Evolutionary conservation across 1,140 invertebrate genomes (phyloP).

Genomic region (Ephestia elutella): DNA sequence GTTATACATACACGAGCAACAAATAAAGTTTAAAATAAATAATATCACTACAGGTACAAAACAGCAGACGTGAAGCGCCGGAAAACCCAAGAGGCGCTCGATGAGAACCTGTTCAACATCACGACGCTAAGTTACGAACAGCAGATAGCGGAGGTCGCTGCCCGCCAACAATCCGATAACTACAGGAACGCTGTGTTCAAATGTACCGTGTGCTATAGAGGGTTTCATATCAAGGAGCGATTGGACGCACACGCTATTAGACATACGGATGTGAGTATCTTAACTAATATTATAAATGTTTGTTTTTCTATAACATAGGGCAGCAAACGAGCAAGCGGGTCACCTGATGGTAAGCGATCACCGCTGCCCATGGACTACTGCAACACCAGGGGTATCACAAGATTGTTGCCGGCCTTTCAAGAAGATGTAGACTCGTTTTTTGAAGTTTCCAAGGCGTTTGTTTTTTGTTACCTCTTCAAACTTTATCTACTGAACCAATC

Average conservation of each 20-base stretch:
- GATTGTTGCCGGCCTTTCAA: background rate
- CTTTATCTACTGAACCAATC: no score
- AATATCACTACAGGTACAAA: conserved; percentile 62
- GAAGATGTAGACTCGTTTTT: no score
- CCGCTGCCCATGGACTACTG: background rate
- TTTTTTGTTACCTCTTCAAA: no score
- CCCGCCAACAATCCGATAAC: conserved; percentile 31
- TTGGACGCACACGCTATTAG: conserved; percentile 45
- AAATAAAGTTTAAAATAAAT: no score
- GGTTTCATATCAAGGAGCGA: conserved; percentile 42
- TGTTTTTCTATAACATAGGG: no score
- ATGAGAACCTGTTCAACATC: conserved; percentile 50
- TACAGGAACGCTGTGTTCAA: conserved; percentile 46
- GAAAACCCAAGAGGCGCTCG: conserved; percentile 35
- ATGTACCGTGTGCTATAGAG: conserved; percentile 46
- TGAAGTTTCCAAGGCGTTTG: no score
- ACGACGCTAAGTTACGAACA: conserved; percentile 47
- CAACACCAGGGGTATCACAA: no score
- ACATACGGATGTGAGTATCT: conserved; percentile 47
- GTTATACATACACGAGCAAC: no score
- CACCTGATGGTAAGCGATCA: no score
- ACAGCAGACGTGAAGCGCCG: conserved; percentile 43
- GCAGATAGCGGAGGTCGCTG: conserved; percentile 48
- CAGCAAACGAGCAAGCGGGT: no score
- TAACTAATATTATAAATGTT: no score